These are phyloP conservation scores for Serripes groenlandicus DNA, from an alignment of 2,888 invertebrate genomes.

Conservation along the genomic window DNA sequence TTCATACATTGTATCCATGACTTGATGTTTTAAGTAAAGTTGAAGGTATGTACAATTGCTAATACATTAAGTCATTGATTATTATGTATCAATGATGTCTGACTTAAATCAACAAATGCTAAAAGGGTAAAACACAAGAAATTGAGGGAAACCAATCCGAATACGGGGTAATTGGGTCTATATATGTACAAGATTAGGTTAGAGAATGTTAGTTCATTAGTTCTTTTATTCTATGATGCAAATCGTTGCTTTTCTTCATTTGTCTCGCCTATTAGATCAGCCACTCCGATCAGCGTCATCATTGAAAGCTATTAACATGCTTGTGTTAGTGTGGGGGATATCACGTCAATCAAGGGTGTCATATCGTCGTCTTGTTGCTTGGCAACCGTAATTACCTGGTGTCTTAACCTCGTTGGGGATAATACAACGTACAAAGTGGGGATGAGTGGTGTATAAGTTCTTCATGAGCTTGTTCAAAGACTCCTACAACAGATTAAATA, in stretches of 20 bases:
- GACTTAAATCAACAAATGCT: no score
- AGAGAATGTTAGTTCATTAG: conserved; percentile 7
- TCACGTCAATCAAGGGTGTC: conserved; percentile 7
- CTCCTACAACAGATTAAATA: conserved; percentile 69
- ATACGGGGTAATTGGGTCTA: background rate
- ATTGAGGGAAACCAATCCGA: no score
- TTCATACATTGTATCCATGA: no score
- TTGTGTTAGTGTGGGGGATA: conserved; percentile 8
- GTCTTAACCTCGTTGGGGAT: conserved; percentile 94
- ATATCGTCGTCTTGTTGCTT: background rate
- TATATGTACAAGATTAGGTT: background rate
- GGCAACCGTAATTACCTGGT: conserved; percentile 82
- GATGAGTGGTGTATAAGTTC: conserved; percentile 82
- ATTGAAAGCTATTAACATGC: conserved; percentile 17
- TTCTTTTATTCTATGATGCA: background rate
- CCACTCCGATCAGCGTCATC: no score
- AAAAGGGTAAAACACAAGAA: no score
- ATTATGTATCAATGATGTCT: no score
- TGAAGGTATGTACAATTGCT: no score
- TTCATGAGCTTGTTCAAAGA: conserved; percentile 96
- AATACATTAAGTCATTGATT: no score
- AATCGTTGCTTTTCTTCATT: no score
- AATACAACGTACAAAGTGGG: conserved; percentile 95
- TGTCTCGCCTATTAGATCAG: no score
- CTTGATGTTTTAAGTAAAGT: no score